Conservation (phyloP, 2,888 invertebrate species). For the Rotaria socialis region DNA sequence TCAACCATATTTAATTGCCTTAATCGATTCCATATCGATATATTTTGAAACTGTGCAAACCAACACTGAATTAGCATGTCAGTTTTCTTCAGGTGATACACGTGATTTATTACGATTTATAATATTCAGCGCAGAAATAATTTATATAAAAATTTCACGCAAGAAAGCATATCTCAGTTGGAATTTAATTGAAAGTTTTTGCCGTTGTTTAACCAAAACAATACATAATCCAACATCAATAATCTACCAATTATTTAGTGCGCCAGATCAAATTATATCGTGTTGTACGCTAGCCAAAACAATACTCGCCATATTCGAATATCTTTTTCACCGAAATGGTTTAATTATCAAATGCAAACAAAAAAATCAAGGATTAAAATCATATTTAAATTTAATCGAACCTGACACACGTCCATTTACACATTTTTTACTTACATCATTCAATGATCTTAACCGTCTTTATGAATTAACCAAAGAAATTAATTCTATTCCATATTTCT, state of each 20-base stretch:
- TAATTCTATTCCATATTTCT: background rate
- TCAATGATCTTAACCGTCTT: background rate
- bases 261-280: background rate
- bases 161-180: background rate
- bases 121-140: background rate
- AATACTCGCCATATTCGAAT: background rate
- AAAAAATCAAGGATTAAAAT: background rate
- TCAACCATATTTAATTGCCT: constrained; percentile 2
- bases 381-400: background rate
- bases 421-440: background rate
- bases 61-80: background rate
- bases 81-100: background rate
- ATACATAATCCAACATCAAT: background rate
- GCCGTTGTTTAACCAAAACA: background rate
- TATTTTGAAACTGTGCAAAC: background rate
- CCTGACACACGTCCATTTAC: background rate
- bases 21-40: background rate
- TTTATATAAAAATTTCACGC: background rate
- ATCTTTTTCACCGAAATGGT: background rate
- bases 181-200: constrained; percentile 35
- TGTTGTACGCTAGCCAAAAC: constrained; percentile 20
- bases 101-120: constrained; percentile 16
- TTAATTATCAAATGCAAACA: background rate
- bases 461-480: background rate
- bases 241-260: background rate